phyloP scores from a whole-genome alignment of 2,888 invertebrate species.

The Colostygia pectinataria region DNA sequence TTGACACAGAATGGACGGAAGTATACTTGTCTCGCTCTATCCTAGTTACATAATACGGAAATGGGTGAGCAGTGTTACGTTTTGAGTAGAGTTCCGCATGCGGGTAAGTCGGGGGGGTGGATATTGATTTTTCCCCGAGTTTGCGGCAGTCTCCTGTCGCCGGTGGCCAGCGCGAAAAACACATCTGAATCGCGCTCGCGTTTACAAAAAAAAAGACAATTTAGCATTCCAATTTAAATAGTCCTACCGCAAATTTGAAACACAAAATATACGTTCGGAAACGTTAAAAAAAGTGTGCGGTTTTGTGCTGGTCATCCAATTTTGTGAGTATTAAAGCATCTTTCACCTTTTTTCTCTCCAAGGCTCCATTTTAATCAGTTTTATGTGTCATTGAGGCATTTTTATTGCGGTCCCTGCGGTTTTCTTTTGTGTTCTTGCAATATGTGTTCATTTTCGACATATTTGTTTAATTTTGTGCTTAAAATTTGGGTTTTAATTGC shows the following conservation, averaged over 20 bases:
- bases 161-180: conserved; percentile 79
- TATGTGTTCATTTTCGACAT: conserved; percentile 13
- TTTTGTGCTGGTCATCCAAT: conserved; percentile 63
- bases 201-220: conserved; percentile 53
- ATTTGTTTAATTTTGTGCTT: conserved; percentile 8
- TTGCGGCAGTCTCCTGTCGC: conserved; percentile 79
- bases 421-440: conserved; percentile 26
- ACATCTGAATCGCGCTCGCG: conserved; percentile 70
- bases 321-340: conserved; percentile 64
- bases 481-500: conserved; percentile 40
- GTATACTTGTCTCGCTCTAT: conserved; percentile 58
- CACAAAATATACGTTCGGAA: conserved; percentile 35
- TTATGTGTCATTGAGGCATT: conserved; percentile 45
- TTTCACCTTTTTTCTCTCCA: conserved; percentile 48
- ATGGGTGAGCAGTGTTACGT: conserved; percentile 74
- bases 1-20: conserved; percentile 45
- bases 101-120: conserved; percentile 67
- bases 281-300: conserved; percentile 55
- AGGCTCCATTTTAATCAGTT: conserved; percentile 58
- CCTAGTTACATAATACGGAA: conserved; percentile 77
- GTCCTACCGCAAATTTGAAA: conserved; percentile 38
- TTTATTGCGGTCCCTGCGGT: conserved; percentile 37
- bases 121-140: conserved; percentile 78
- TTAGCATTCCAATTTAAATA: conserved; percentile 50
- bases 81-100: conserved; percentile 74